phyloP scores from a whole-genome alignment of 2,888 invertebrate species.

The Griposia aprilina region DNA sequence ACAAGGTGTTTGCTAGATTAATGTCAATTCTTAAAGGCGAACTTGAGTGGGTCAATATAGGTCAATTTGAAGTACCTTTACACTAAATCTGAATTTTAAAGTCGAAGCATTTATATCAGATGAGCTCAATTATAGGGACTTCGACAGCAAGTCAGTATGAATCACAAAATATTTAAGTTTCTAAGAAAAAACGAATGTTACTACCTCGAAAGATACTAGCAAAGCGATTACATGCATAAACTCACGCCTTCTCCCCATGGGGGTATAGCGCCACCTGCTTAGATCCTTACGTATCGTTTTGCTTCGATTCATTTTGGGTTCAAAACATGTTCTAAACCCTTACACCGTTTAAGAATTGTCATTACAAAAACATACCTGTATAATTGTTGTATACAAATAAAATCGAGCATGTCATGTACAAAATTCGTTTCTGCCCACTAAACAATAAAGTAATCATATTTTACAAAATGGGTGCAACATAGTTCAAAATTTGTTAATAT shows the following conservation, averaged over 20 bases:
- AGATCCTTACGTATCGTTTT: background rate
- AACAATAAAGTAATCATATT: conserved; percentile 21
- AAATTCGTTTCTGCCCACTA: conserved; percentile 33
- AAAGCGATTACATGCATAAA: background rate
- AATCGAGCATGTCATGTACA: conserved; percentile 39
- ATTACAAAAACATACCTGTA: background rate
- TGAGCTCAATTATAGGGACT: background rate
- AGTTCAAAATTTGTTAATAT: conserved; percentile 59
- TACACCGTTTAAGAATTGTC: conserved; percentile 5
- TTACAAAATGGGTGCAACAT: conserved; percentile 52
- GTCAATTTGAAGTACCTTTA: background rate
- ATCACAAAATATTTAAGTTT: too few species aligned
- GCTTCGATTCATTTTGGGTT: background rate
- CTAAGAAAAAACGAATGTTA: too few species aligned
- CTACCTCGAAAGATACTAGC: background rate
- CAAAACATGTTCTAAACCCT: background rate
- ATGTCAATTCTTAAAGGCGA: conserved; percentile 19
- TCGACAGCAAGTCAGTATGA: background rate
- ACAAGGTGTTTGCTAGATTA: background rate
- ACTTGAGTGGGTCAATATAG: background rate
- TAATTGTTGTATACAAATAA: conserved; percentile 23
- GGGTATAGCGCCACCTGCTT: background rate
- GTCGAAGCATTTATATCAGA: background rate
- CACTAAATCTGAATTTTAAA: background rate
- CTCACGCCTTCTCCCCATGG: background rate